Base-by-base conservation (phyloP, 2,888 invertebrate species). In the Erynnis tages region DNA sequence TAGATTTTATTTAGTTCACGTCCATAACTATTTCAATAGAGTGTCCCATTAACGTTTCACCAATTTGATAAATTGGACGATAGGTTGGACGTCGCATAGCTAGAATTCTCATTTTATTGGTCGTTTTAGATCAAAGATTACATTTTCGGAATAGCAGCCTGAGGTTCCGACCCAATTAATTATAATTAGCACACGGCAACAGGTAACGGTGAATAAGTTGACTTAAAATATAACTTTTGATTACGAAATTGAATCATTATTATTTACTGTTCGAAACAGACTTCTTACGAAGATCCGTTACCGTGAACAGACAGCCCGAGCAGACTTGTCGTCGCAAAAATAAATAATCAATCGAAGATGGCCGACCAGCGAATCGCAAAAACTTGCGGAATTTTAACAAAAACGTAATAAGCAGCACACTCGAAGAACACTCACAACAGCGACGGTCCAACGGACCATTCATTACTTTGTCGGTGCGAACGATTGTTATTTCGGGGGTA, bases 401-500 rank as follows among this genome's bases (percentile, higher is more conserved):
- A 43, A 50, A 43, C 34, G 17, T 34, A 41, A 49, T 49, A 43
- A 43, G 35, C 17, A 27, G 30, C 40, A 43, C 29, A 54, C 43
- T 58, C 49, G 30, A 54, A 55, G 48, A 55, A 57, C 54, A 49
- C 53, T 55, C 53, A 47, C 30, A 40, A 30, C 43, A 46, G 45
- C 37, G 11, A 52, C 32, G 40, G 47, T 47, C 44, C 54, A 35
- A 54, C 46, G 54, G 47, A 58, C 47, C 43, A 54, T 53, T 45
- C 54, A 53, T 58, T 61, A 41, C 56, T 61, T 59, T 61, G 73
- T 71, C 68, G 66, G 64, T 59, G 16, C 37, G 48, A 52, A 58
- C 65, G 66, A 71, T 71, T 76, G 71, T 74, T 66, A 65, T 55
- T 56, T 54, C 10, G 29, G 55, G 63, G 58, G 66, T 70, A 73